phyloP scores from a whole-genome alignment of 2,797 vertebrate genomes.

The Onychomys arenicola region DNA sequence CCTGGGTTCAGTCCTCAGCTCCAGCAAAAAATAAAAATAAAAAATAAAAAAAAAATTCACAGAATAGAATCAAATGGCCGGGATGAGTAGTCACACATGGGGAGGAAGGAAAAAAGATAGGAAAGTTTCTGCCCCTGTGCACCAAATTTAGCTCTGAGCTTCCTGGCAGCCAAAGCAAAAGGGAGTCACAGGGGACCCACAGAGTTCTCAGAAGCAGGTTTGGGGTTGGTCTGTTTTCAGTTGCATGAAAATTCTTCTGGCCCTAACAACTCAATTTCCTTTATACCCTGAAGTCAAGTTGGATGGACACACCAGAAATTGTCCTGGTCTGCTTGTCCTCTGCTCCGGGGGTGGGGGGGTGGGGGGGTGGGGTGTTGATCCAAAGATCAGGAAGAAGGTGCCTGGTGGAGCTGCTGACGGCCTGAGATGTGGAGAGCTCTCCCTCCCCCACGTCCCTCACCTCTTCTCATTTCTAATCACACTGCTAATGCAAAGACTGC shows the following conservation, averaged over 20 bases:
- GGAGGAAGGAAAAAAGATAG: neutral
- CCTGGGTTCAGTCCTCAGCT: too few relatives aligned
- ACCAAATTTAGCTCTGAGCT: conserved; percentile 48
- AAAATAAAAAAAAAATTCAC: conserved; percentile 56
- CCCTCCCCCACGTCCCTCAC: neutral
- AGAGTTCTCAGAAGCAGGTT: neutral
- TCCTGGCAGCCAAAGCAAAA: conserved; percentile 54
- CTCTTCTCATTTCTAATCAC: conserved; percentile 36
- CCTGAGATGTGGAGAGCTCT: neutral
- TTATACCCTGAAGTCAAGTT: neutral
- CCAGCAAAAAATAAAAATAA: too few relatives aligned
- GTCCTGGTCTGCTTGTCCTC: neutral
- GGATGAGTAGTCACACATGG: neutral
- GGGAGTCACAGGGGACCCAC: neutral
- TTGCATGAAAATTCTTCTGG: conserved; percentile 54
- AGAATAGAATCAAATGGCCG: conserved; percentile 4
- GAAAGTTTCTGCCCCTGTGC: neutral
- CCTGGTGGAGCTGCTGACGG: neutral
- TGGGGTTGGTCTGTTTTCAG: conserved; percentile 38
- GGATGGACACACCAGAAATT: neutral
- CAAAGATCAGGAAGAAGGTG: neutral
- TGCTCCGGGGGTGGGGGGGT: neutral
- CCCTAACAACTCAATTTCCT: conserved; percentile 31
- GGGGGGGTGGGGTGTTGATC: too few relatives aligned
- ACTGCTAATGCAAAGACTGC: neutral